These are phyloP conservation scores for Drosophila nasuta DNA, from an alignment of 1,140 invertebrate species.

Conservation along the genomic window DNA sequence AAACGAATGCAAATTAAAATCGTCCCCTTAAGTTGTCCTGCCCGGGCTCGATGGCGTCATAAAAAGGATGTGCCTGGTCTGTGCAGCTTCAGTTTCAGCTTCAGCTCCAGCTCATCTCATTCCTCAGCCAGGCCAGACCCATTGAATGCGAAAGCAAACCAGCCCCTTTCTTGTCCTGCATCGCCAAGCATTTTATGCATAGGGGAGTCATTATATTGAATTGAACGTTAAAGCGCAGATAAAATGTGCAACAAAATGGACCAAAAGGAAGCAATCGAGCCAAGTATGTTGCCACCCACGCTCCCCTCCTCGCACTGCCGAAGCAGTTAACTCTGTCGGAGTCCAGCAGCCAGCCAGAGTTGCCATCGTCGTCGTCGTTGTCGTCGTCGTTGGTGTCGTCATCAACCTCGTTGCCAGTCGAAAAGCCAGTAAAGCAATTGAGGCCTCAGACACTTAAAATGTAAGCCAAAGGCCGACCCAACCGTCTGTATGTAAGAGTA, in stretches of 20 bases:
- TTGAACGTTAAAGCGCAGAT: slow-evolving; percentile 81
- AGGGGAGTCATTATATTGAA: slow-evolving; percentile 83
- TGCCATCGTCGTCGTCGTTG: slow-evolving; percentile 29
- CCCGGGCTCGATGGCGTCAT: slow-evolving; percentile 60
- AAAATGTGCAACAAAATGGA: slow-evolving; percentile 76
- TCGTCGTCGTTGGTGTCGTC: slow-evolving; percentile 29
- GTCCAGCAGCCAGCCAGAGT: background rate
- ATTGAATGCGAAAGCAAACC: slow-evolving; percentile 12
- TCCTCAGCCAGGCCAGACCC: background rate
- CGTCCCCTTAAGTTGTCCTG: slow-evolving; percentile 68
- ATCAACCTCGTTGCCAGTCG: slow-evolving; percentile 57
- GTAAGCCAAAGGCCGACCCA: slow-evolving; percentile 75
- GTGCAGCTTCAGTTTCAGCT: slow-evolving; percentile 41
- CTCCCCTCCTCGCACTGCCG: slow-evolving; percentile 30
- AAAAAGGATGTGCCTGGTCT: slow-evolving; percentile 64
- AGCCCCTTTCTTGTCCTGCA: slow-evolving; percentile 30
- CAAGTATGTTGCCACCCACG: slow-evolving; percentile 60
- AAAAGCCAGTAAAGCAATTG: slow-evolving; percentile 83
- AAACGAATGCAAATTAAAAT: slow-evolving; percentile 84
- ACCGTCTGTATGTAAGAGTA: background rate
- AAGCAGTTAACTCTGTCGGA: slow-evolving; percentile 41
- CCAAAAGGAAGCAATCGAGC: slow-evolving; percentile 35
- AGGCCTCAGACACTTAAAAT: slow-evolving; percentile 83
- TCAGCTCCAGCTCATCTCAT: slow-evolving; percentile 15
- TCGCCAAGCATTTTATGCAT: slow-evolving; percentile 73